These are phyloP conservation scores for Pitta sordida DNA, from an alignment of 2,113 vertebrate genomes.

Conservation along the genomic window DNA sequence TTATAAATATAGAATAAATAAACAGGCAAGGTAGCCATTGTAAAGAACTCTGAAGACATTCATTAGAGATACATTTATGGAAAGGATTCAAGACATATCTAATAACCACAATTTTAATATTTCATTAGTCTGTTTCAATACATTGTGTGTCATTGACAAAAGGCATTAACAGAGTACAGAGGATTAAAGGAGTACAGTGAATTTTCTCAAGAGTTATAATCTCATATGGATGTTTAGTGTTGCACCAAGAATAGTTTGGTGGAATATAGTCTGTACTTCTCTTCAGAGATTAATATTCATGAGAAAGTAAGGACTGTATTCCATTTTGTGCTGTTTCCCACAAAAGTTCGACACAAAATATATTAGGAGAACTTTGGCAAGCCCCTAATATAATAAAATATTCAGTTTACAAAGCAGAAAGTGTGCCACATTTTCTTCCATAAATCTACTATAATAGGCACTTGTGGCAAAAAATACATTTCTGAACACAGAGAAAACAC, in stretches of 20 bases:
- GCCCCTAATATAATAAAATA: conserved; percentile 26
- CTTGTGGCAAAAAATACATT: conserved; percentile 31
- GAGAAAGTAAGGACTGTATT: conserved; percentile 27
- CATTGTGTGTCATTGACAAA: not conserved
- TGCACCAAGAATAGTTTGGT: not conserved
- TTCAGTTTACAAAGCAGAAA: conserved; percentile 45
- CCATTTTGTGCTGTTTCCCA: conserved; percentile 15
- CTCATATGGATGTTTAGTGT: not conserved
- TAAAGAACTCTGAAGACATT: not conserved
- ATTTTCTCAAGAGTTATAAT: not conserved
- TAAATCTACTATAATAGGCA: conserved; percentile 37
- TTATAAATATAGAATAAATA: not conserved
- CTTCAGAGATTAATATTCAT: conserved; percentile 7
- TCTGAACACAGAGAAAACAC: conserved; percentile 39
- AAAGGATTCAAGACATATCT: not conserved
- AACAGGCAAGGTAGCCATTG: not conserved
- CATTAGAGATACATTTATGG: not conserved
- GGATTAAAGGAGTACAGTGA: not conserved
- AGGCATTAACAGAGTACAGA: too few species aligned
- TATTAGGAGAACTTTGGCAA: conserved; percentile 36
- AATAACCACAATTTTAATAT: not conserved
- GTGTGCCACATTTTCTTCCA: not conserved
- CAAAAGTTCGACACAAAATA: conserved; percentile 37
- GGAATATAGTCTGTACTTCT: not conserved
- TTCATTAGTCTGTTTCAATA: not conserved